Percentiles rank a stretch among this genome's conserved stretches.
phyloP scores from a whole-genome alignment of 2,888 invertebrate genomes.

The Synanthedon myopaeformis region DNA sequence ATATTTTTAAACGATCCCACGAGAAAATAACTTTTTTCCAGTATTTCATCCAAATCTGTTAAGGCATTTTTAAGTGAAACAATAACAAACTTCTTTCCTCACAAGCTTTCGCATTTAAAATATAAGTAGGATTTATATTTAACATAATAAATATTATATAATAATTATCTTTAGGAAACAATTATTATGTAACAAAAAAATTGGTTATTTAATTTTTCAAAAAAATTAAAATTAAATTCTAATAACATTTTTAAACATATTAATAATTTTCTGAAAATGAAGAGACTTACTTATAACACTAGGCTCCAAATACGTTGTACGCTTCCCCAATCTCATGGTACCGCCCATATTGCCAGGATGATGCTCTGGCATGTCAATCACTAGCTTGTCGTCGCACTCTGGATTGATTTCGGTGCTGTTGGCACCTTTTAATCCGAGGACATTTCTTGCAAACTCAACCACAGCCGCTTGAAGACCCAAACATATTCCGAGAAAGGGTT shows the following conservation, averaged over 20 bases:
- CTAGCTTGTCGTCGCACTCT: conserved; percentile 79
- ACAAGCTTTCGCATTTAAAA: no score
- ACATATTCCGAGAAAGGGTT: conserved; percentile 96
- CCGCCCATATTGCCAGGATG: conserved; percentile 94
- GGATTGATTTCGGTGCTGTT: conserved; percentile 89
- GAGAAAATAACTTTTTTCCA: no score
- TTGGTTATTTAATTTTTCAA: background rate
- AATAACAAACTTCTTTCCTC: no score
- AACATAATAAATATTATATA: no score
- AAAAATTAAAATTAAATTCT: background rate
- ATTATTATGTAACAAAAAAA: background rate
- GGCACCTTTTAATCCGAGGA: conserved; percentile 80
- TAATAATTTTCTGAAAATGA: background rate
- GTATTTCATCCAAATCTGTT: no score
- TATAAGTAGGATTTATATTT: no score
- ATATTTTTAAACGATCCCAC: no score
- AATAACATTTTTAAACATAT: background rate
- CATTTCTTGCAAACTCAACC: conserved; percentile 93
- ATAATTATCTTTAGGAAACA: no score
- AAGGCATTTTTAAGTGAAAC: no score
- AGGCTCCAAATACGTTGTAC: conserved; percentile 84
- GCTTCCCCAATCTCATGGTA: conserved; percentile 97
- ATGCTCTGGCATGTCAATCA: conserved; percentile 99
- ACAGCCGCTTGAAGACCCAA: conserved; percentile 98
- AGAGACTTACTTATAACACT: conserved; percentile 72